Evolutionary conservation across 2,113 vertebrate species (phyloP).

Genomic region (Eidolon helvum): DNA sequence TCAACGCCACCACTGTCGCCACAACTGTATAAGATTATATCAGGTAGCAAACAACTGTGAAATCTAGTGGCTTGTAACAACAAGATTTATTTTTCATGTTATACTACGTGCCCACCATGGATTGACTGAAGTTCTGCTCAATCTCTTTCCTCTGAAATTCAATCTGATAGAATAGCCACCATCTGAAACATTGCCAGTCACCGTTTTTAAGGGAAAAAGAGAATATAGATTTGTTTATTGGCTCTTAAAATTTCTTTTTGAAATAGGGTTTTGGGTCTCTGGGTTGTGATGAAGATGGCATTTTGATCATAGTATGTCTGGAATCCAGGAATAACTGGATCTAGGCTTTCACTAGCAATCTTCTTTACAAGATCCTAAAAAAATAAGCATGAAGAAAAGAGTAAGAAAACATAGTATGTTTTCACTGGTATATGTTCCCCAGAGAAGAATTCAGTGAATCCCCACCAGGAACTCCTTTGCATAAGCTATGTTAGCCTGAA

Average conservation of each 20-base stretch:
- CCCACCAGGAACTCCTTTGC: neutral
- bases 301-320: neutral
- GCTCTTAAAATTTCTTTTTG: neutral
- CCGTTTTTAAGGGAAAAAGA: neutral
- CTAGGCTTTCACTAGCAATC: neutral
- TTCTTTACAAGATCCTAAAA: neutral
- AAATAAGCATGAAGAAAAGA: neutral
- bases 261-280: neutral
- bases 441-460: neutral
- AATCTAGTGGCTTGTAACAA: neutral
- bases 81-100: neutral
- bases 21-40: neutral
- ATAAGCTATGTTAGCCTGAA: neutral
- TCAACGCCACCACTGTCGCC: too few relatives aligned
- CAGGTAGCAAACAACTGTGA: neutral
- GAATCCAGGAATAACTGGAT: neutral
- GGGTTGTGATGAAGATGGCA: neutral
- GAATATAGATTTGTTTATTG: neutral
- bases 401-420: neutral
- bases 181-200: neutral
- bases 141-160: neutral
- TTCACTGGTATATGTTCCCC: neutral
- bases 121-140: neutral
- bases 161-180: neutral
- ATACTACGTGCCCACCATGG: neutral